Percentiles rank a stretch among this genome's conserved stretches.
Evolutionary conservation across 2,113 vertebrate genomes (phyloP).

Genomic region (Caloenas nicobarica): DNA sequence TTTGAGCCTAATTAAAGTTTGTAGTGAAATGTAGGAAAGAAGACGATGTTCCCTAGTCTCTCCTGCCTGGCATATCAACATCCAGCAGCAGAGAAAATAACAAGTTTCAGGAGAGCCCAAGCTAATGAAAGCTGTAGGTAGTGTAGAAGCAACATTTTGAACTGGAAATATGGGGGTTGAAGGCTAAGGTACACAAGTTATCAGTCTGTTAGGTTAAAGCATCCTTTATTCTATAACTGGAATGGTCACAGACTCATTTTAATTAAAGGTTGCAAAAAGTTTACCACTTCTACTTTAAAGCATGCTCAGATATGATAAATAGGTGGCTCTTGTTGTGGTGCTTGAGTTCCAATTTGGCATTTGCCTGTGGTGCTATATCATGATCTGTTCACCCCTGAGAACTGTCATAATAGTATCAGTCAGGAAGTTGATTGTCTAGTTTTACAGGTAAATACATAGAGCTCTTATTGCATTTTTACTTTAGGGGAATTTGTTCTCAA

Average conservation of each 20-base stretch:
- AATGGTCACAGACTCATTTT: background rate
- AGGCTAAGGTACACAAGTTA: background rate
- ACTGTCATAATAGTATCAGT: background rate
- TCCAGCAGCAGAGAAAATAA: background rate
- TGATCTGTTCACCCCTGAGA: background rate
- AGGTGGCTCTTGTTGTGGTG: background rate
- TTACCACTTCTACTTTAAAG: background rate
- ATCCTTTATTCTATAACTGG: background rate
- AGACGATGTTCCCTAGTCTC: background rate
- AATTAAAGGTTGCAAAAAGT: background rate
- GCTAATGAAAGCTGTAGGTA: background rate
- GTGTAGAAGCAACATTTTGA: background rate
- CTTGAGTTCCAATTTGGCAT: accelerated
- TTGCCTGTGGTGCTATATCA: background rate
- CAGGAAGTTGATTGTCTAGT: background rate
- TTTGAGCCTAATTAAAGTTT: conserved; percentile 7
- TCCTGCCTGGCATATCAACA: background rate
- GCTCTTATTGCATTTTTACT: background rate
- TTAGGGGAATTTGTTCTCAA: background rate
- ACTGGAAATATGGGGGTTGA: background rate
- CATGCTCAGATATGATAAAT: background rate
- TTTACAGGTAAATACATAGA: background rate
- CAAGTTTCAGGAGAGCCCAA: background rate
- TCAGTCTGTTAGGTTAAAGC: background rate
- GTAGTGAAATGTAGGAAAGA: background rate